Evolutionary conservation across 2,888 invertebrate species (phyloP).

Genomic region (Oligia strigilis): DNA sequence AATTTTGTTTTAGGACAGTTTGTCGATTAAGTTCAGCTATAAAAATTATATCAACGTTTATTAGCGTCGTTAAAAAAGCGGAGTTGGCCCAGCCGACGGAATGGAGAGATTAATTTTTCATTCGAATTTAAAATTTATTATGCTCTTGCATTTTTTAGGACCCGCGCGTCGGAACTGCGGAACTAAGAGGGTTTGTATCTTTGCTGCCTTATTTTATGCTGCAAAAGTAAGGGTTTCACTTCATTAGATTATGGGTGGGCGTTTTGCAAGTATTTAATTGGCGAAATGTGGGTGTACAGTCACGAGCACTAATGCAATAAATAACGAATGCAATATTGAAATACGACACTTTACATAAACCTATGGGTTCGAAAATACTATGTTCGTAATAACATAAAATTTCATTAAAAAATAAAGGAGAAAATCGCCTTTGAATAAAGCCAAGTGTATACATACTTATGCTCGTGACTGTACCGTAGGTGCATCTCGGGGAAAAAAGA

Average conservation of each 20-base stretch:
- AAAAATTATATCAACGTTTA: constrained; percentile 59
- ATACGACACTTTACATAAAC: too few species aligned
- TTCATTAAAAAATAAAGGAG: too few species aligned
- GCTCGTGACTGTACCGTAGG: not conserved
- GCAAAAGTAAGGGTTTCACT: not conserved
- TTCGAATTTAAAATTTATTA: constrained; percentile 49
- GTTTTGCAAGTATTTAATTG: not conserved
- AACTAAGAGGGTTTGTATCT: not conserved
- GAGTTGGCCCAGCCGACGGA: not conserved
- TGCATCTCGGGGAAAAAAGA: not conserved
- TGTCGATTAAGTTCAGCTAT: constrained; percentile 51
- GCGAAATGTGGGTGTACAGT: not conserved
- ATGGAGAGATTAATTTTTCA: constrained; percentile 50
- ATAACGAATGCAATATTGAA: too few species aligned
- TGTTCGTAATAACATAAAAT: too few species aligned
- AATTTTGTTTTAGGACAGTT: constrained; percentile 20
- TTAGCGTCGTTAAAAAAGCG: constrained; percentile 48
- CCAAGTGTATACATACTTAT: too few species aligned
- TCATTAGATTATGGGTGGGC: not conserved
- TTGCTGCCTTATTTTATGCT: not conserved
- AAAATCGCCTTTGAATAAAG: too few species aligned
- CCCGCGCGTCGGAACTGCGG: not conserved
- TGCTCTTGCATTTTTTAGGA: constrained; percentile 24
- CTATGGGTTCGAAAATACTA: too few species aligned
- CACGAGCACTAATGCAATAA: too few species aligned